Base-by-base conservation (phyloP, 2,113 vertebrate species). In the Dinomys branickii region DNA sequence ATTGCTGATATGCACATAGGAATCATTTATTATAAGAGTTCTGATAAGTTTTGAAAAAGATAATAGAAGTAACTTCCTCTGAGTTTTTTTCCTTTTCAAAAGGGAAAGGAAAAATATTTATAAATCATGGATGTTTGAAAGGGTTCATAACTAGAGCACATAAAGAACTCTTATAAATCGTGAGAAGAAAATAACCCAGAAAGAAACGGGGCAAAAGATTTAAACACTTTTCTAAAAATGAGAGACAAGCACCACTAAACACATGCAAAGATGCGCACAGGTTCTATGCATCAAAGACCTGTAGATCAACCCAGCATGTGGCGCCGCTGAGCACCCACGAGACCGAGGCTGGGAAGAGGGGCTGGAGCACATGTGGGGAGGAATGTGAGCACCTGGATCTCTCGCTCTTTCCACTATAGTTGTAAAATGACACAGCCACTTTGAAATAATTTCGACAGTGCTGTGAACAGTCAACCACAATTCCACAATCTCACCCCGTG, bases 261-360 rank as follows among this genome's bases (percentile, higher is more conserved):
- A 69, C 22, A 41, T 41, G 12, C 80, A 93, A 80, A 47, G 50
- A 52, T 77, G 75, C 47, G 65, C 22, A 47, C 41, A 14, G 1
- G 61, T 41, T 80, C 11, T 54, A 35, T 9, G 85, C 8, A 33
- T 24, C 47, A 65, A 47, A 11, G 24, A 73, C 69, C 77, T 61
- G 2, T 4, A 56, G 85, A 19, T 24, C 8, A 71, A 50, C 26
- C 11, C 44, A 56, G 75, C 38, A 63, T 81, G 52, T 83, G 14
- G 5, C 0, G 50, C 17, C 0, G 4, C 19, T 56, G 3, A 73
- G 1, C 47, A 16, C 2, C 30, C 33, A 47, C 3, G 61, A 47
- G 13, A n/a, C 38, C 2, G 6, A 61, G 24, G 13, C 3, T 67
- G 7, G 20, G 77, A 20, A 11, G 30, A 35, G 50, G 13, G 20